phyloP scores from a whole-genome alignment of 2,113 vertebrate species.

The Rhadina sibilatrix region DNA sequence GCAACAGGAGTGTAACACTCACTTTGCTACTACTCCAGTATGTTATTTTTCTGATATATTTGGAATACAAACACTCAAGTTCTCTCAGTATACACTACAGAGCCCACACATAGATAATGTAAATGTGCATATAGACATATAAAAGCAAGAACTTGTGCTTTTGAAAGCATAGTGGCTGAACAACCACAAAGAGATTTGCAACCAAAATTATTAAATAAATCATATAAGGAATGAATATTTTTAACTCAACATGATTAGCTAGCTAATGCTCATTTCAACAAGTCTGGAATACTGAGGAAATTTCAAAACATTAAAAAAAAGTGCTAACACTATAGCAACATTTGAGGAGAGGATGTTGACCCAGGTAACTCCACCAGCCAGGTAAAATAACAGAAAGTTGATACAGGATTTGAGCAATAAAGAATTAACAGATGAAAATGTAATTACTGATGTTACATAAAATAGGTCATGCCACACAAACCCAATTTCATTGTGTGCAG shows the following conservation, averaged over 20 bases:
- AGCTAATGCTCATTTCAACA: background rate
- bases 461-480: conserved; percentile 54
- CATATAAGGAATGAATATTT: background rate
- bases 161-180: background rate
- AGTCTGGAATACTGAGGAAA: background rate
- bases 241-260: background rate
- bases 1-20: background rate
- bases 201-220: background rate
- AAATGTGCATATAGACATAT: no score
- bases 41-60: background rate
- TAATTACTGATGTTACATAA: conserved; percentile 30
- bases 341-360: background rate
- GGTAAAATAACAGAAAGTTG: conserved; percentile 35
- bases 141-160: background rate
- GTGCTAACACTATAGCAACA: background rate
- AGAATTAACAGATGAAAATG: background rate
- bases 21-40: background rate
- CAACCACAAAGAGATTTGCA: background rate
- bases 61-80: background rate
- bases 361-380: background rate
- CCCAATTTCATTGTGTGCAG: conserved; percentile 7
- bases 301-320: background rate
- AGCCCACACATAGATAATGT: background rate
- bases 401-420: conserved; percentile 31
- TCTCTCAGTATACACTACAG: background rate